A percentile compares a stretch with the other conserved stretches of the same genome.
Evolutionary conservation across 2,888 invertebrate species (phyloP).

Genomic region (Notocelia uddmanniana): DNA sequence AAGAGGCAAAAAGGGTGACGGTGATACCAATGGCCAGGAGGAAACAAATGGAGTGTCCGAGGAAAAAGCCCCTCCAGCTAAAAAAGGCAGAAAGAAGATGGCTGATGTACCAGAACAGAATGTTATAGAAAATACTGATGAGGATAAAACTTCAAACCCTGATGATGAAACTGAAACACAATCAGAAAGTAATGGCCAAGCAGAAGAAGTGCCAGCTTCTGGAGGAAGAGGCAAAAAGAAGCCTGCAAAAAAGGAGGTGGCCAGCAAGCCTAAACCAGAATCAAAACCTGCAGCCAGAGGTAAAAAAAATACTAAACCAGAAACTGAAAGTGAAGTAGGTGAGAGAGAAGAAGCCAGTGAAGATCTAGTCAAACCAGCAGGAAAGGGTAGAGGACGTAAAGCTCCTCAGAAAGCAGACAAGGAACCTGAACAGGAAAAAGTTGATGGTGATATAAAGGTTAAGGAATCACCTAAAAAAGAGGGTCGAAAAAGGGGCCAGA

Average conservation of each 20-base stretch:
- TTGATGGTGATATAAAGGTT: conserved; percentile 60
- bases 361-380: conserved; percentile 64
- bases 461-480: conserved; percentile 60
- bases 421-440: conserved; percentile 62
- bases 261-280: conserved; percentile 55
- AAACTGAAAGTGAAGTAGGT: conserved; percentile 54
- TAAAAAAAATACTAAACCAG: conserved; percentile 65
- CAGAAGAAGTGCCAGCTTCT: conserved; percentile 56
- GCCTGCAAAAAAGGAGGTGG: conserved; percentile 67
- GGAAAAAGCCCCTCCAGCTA: conserved; percentile 63
- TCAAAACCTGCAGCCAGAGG: conserved; percentile 63
- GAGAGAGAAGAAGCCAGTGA: conserved; percentile 56
- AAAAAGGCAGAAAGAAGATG: conserved; percentile 73
- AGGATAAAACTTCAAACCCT: conserved; percentile 59
- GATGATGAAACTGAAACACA: conserved; percentile 61
- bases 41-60: conserved; percentile 60
- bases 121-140: conserved; percentile 63
- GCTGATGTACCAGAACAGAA: conserved; percentile 63
- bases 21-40: conserved; percentile 57
- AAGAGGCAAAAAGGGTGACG: conserved; percentile 68
- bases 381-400: conserved; percentile 70
- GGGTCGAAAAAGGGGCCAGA: conserved; percentile 57
- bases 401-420: conserved; percentile 61
- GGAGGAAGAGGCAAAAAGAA: conserved; percentile 70
- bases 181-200: conserved; percentile 67